phyloP scores from a whole-genome alignment of 2,888 invertebrate species.

The Spialia ferax region DNA sequence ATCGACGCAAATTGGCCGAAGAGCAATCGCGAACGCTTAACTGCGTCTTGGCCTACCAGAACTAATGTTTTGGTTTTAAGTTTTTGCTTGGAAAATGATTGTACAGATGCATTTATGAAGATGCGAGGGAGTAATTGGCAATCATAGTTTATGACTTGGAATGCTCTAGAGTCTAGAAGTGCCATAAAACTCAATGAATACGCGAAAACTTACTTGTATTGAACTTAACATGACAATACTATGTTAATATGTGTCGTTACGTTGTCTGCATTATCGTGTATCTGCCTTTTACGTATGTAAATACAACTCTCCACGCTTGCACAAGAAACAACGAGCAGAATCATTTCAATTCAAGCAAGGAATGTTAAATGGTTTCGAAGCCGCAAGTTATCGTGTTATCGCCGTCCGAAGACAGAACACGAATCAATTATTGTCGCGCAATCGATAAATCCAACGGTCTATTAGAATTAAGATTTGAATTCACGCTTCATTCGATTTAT shows the following conservation, averaged over 20 bases:
- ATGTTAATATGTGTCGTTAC: not conserved
- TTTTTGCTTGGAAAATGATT: slow-evolving; percentile 2
- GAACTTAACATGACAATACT: too few relatives aligned
- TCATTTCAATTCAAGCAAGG: slow-evolving; percentile 19
- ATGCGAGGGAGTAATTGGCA: not conserved
- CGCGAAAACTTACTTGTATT: too few relatives aligned
- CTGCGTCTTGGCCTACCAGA: slow-evolving; percentile 47
- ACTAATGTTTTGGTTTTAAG: slow-evolving; percentile 17
- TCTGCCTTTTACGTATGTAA: not conserved
- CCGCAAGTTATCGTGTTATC: slow-evolving; percentile 54
- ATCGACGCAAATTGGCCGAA: slow-evolving; percentile 56
- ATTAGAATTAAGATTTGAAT: slow-evolving; percentile 56
- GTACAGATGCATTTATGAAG: not conserved
- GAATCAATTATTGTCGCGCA: slow-evolving; percentile 67
- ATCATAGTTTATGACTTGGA: not conserved
- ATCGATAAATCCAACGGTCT: slow-evolving; percentile 58
- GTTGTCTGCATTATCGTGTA: not conserved
- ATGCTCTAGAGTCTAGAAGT: not conserved
- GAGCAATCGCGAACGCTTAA: slow-evolving; percentile 53
- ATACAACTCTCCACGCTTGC: slow-evolving; percentile 50
- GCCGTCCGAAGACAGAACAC: slow-evolving; percentile 59
- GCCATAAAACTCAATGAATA: too few relatives aligned
- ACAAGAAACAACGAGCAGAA: slow-evolving; percentile 46
- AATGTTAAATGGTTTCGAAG: slow-evolving; percentile 25
- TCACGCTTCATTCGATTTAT: slow-evolving; percentile 70